Percentiles rank a stretch among this genome's conserved stretches.
Conservation (phyloP, 2,113 vertebrate genomes). For the Carettochelys insculpta region DNA sequence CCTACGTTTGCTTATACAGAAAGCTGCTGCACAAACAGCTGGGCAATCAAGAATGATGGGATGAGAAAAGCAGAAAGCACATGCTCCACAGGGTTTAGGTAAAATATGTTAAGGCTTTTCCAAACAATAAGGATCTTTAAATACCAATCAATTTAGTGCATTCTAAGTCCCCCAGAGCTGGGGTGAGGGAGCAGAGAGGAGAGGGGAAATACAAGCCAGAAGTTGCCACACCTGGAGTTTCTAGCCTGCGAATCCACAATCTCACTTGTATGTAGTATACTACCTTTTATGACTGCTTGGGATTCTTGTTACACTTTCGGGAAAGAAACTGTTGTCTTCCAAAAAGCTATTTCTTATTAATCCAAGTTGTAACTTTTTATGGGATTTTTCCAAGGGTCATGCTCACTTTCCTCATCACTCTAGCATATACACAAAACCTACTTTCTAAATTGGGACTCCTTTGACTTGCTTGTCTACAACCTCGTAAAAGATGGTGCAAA, state of each 20-base stretch:
- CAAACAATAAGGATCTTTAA: neutral
- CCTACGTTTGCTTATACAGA: conserved; percentile 12
- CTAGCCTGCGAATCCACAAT: neutral
- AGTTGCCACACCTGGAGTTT: neutral
- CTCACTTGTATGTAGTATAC: neutral
- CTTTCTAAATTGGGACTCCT: neutral
- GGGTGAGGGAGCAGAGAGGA: too few relatives aligned
- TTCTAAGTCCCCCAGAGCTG: neutral
- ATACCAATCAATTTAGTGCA: neutral
- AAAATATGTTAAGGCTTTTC: neutral
- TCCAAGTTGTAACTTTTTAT: neutral
- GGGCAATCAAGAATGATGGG: neutral
- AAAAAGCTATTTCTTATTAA: neutral
- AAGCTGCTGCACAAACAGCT: conserved; percentile 19
- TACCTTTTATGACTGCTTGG: neutral
- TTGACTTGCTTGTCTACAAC: neutral
- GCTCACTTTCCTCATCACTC: neutral
- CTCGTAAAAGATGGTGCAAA: fast-evolving
- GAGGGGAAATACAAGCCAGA: neutral
- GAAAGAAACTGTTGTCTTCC: neutral
- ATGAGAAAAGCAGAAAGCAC: neutral
- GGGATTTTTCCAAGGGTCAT: neutral
- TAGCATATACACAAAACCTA: neutral
- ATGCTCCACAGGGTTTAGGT: neutral
- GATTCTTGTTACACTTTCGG: neutral